Conservation (phyloP, 2,888 invertebrate species). For the Drosophila anomalata region DNA sequence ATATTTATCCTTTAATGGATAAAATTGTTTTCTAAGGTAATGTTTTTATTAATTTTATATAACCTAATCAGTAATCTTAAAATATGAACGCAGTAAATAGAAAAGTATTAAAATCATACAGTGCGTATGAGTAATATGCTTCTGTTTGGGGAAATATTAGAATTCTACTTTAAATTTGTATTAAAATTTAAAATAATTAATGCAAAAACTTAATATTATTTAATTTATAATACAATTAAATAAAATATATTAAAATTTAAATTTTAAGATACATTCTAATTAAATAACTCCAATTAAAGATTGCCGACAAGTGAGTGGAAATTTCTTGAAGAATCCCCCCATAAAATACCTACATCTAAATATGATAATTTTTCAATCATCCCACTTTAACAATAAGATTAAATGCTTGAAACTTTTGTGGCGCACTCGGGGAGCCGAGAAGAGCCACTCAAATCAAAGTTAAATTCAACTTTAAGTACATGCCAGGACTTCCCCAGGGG, state of each 20-base stretch:
- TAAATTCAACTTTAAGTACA: conserved; percentile 40
- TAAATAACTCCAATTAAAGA: not conserved
- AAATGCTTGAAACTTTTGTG: conserved; percentile 4
- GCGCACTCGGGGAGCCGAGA: conserved; percentile 8
- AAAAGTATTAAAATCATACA: not conserved
- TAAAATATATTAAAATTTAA: no score
- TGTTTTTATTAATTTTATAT: no score
- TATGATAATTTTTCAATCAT: not conserved
- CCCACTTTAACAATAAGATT: conserved; percentile 10
- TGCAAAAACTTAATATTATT: no score
- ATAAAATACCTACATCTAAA: not conserved
- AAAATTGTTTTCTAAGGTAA: no score
- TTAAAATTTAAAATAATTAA: no score
- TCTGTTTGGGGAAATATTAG: no score
- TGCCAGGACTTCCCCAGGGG: conserved; percentile 34
- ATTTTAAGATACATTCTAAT: no score
- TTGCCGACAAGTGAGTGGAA: not conserved
- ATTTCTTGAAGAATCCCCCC: not conserved
- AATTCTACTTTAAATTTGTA: not conserved
- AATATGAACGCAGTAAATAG: no score
- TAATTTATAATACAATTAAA: no score
- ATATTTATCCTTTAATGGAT: no score
- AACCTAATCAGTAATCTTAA: no score
- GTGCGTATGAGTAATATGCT: conserved; percentile 13
- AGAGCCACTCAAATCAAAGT: conserved; percentile 35